These are phyloP conservation scores for Holcopasites calliopsidis DNA, from an alignment of 1,140 invertebrate species.

Conservation along the genomic window DNA sequence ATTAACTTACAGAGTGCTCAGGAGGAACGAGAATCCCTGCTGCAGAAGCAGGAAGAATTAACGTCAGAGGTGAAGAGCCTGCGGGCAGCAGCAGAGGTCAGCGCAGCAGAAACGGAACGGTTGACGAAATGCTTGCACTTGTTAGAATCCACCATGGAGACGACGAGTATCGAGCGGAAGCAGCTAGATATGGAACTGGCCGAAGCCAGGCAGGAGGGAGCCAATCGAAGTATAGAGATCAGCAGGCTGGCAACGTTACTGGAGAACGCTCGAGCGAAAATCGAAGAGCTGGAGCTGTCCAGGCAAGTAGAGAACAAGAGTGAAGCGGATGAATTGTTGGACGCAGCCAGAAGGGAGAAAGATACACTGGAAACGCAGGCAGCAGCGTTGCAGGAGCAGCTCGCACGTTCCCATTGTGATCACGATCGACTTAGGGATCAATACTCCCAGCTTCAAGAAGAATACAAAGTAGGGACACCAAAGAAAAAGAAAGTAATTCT, in stretches of 20 bases:
- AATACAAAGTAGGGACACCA: slow-evolving; percentile 83
- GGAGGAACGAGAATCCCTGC: slow-evolving; percentile 86
- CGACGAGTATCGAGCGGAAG: slow-evolving; percentile 85
- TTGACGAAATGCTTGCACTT: slow-evolving; percentile 84
- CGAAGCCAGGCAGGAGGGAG: slow-evolving; percentile 82
- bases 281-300: slow-evolving; percentile 74
- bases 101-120: slow-evolving; percentile 82
- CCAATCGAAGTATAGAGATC: slow-evolving; percentile 85
- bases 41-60: slow-evolving; percentile 90
- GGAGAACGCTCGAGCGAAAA: slow-evolving; percentile 89
- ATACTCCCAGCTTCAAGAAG: slow-evolving; percentile 87
- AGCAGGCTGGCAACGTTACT: slow-evolving; percentile 87
- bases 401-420: slow-evolving; percentile 88
- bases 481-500: no score
- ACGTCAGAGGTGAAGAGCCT: slow-evolving; percentile 83
- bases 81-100: slow-evolving; percentile 76
- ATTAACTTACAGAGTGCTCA: slow-evolving; percentile 85
- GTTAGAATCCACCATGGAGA: slow-evolving; percentile 86
- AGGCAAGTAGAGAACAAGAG: slow-evolving; percentile 74
- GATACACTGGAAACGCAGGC: slow-evolving; percentile 85
- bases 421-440: slow-evolving; percentile 87
- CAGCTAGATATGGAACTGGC: slow-evolving; percentile 86
- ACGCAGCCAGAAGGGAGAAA: slow-evolving; percentile 85
- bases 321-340: slow-evolving; percentile 84
- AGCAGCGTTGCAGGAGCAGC: slow-evolving; percentile 87